phyloP scores from a whole-genome alignment of 2,888 invertebrate species.

The Chrysodeixis includens region DNA sequence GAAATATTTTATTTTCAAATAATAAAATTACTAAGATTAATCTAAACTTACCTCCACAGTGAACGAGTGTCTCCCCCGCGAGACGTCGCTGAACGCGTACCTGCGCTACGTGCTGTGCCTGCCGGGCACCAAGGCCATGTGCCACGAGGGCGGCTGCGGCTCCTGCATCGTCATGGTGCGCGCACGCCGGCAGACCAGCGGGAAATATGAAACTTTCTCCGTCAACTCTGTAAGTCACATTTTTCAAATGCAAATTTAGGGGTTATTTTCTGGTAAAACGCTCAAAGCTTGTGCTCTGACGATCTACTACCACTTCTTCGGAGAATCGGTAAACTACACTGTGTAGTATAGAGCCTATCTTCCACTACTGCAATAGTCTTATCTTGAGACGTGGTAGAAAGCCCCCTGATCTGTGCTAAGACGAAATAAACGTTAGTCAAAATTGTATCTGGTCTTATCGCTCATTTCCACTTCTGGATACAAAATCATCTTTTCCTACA shows the following conservation, averaged over 20 bases:
- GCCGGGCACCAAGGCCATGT: slow-evolving; percentile 91
- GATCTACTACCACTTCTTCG: neutral
- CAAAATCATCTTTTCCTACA: no score
- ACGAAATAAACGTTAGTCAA: no score
- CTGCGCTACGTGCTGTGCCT: slow-evolving; percentile 89
- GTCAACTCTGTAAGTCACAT: slow-evolving; percentile 78
- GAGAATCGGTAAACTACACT: no score
- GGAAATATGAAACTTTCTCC: slow-evolving; percentile 73
- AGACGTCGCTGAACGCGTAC: slow-evolving; percentile 90
- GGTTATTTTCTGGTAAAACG: no score
- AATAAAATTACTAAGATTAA: no score
- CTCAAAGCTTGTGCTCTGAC: neutral
- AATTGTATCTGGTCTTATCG: no score
- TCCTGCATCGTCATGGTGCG: slow-evolving; percentile 80
- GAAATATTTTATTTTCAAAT: no score
- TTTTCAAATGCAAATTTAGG: neutral
- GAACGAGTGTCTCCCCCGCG: slow-evolving; percentile 74
- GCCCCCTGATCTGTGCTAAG: no score
- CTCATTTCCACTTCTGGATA: no score
- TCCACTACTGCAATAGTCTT: no score
- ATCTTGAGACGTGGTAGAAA: neutral
- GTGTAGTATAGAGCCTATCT: no score
- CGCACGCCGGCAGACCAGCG: slow-evolving; percentile 70
- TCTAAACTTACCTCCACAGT: slow-evolving; percentile 64
- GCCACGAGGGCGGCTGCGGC: slow-evolving; percentile 82